Evolutionary conservation across 2,888 invertebrate genomes (phyloP), one percentile per base, ranked within the genome.

Genomic region (Amphipoea oculea): DNA sequence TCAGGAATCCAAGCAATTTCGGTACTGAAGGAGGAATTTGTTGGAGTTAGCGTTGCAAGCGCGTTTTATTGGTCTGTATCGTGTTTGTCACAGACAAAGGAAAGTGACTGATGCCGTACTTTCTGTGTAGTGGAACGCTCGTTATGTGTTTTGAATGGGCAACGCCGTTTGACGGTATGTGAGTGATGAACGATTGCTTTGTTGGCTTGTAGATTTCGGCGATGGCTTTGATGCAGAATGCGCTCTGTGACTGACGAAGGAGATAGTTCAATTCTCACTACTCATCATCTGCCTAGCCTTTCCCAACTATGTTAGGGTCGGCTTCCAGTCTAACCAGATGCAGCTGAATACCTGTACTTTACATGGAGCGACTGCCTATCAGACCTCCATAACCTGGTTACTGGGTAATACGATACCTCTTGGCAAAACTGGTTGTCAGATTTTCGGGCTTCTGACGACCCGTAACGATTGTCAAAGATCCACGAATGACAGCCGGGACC

Each of bases 11-110:
- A 82, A 89, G 92, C 91, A 92, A 94, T 95, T 94, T 93, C 89
- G 91, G 90, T 80, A 81, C 90, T 88, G 90, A 90, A 91, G 91
- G 81, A 88, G 93, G 93, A 92, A 94, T 93, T 91, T 91, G 90
- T 88, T 65, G 84, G 90, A 90, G 91, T 90, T 89, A 85, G 89
- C 90, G 90, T 90, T 89, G 90, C 89, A 89, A 89, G 87, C 91
- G 84, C 90, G 92, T 94, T 95, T 95, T 95, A 95, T 96, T 95
- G 93, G 95, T 92, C 92, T 92, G 90, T 92, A 92, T 91, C 90
- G 89, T 89, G 91, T 92, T 93, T 92, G 92, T 92, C 91, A 91
- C 90, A 81, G 79, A 83, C 86, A 86, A 87, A 88, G 84, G 87
- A 86, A 88, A 81, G 85, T 86, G 87, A 82, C 78, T 84, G 74